phyloP scores from a whole-genome alignment of 2,113 vertebrate species.

The Otolemur garnettii region DNA sequence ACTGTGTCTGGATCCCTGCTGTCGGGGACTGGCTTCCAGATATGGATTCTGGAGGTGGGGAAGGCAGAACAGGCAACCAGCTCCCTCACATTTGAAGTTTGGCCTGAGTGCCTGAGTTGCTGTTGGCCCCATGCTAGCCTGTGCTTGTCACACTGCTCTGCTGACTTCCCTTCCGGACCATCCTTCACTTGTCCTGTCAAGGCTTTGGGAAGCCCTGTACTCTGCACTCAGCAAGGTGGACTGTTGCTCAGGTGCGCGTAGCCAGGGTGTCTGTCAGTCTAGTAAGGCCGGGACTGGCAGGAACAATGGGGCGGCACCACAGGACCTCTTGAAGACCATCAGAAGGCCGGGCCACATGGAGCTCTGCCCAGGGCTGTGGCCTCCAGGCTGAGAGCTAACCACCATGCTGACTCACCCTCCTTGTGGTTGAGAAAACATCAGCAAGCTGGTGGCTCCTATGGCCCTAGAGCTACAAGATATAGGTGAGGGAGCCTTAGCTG shows the following conservation, averaged over 20 bases:
- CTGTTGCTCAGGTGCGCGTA: too few species aligned
- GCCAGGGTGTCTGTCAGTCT: neutral
- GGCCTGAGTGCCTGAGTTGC: neutral
- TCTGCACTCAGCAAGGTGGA: neutral
- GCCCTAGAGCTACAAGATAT: neutral
- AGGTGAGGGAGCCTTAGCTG: neutral
- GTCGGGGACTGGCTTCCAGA: neutral
- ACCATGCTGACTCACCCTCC: conserved; percentile 55
- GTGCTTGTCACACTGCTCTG: too few species aligned
- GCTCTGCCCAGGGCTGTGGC: neutral
- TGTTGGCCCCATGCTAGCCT: neutral
- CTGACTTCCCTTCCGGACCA: neutral
- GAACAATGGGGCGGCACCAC: accelerated
- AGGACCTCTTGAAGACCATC: neutral
- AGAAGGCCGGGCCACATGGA: neutral
- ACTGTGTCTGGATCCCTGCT: neutral
- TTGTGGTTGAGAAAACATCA: conserved; percentile 45
- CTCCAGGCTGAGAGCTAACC: neutral
- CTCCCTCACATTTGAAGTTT: neutral
- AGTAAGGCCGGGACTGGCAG: neutral
- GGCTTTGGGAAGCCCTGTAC: neutral
- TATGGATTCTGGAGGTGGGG: neutral
- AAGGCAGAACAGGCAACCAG: neutral
- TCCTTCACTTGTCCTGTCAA: neutral
- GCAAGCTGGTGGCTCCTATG: neutral